A percentile compares a stretch with the other conserved stretches of the same genome.
phyloP scores from a whole-genome alignment of 2,797 vertebrate genomes.

The Anisognathus igniventris region DNA sequence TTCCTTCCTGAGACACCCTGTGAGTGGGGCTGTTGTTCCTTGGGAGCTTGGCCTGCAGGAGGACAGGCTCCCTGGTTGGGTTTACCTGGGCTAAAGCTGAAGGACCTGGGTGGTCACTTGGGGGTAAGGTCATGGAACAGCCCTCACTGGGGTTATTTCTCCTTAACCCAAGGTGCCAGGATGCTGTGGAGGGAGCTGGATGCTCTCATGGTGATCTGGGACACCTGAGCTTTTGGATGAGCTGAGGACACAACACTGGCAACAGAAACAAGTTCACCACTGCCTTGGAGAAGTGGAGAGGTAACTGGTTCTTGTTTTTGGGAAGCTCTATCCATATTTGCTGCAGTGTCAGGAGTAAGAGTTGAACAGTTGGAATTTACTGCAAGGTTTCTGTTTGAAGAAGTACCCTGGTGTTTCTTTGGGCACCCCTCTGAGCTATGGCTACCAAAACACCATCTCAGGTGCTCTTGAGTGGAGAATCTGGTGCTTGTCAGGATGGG shows the following conservation, averaged over 20 bases:
- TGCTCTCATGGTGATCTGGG: neutral
- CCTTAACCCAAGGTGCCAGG: neutral
- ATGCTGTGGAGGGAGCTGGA: neutral
- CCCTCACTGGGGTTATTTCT: neutral
- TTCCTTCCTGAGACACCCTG: neutral
- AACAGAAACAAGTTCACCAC: neutral
- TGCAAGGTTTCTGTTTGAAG: neutral
- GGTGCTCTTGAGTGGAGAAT: neutral
- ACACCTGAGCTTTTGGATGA: neutral
- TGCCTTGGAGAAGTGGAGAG: neutral
- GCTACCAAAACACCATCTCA: neutral
- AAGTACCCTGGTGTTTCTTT: neutral
- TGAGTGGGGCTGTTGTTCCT: neutral
- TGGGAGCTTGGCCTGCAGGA: neutral
- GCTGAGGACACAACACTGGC: fast-evolving
- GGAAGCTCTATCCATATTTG: neutral
- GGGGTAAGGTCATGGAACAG: neutral
- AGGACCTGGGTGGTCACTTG: neutral
- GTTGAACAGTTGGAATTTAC: neutral
- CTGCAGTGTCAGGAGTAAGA: neutral
- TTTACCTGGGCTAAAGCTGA: neutral
- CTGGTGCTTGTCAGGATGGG: neutral
- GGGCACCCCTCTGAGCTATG: neutral
- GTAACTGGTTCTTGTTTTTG: neutral
- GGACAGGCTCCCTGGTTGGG: neutral